Conservation (phyloP, 2,888 invertebrate genomes). For the Chelonus formosanus region DNA sequence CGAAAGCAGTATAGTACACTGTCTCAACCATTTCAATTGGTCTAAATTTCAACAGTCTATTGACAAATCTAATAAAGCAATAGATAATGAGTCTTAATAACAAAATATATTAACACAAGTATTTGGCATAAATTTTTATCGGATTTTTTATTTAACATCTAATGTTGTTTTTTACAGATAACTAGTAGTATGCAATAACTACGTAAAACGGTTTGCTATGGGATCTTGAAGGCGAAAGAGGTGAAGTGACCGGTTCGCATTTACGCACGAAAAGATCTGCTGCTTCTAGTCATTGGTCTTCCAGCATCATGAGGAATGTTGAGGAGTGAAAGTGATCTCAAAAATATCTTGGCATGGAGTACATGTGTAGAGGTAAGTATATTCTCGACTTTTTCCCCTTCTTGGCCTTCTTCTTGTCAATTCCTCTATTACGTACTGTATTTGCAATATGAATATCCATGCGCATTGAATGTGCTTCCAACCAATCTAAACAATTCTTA, state of each 20-base stretch:
- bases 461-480: background rate
- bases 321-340: conserved; percentile 62
- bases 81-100: conserved; percentile 1
- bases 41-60: conserved; percentile 6
- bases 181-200: no score
- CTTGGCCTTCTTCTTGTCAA: background rate
- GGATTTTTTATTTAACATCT: background rate
- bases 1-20: conserved; percentile 4
- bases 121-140: background rate
- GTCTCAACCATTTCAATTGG: background rate
- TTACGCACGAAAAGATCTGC: conserved; percentile 20
- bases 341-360: conserved; percentile 47
- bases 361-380: conserved; percentile 6
- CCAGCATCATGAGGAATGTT: conserved; percentile 48
- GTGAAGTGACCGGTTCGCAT: conserved; percentile 5
- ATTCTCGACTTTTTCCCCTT: conserved; percentile 7
- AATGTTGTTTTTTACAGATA: no score
- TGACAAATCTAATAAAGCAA: conserved; percentile 9
- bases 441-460: conserved; percentile 1
- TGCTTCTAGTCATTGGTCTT: conserved; percentile 37
- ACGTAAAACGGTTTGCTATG: no score
- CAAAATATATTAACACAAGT: background rate
- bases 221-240: background rate
- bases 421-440: conserved; percentile 3
- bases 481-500: conserved; percentile 34